Percentiles rank a stretch among this genome's conserved stretches.
These are phyloP conservation scores for Bombus polaris DNA, from an alignment of 1,140 invertebrate genomes.

Conservation along the genomic window DNA sequence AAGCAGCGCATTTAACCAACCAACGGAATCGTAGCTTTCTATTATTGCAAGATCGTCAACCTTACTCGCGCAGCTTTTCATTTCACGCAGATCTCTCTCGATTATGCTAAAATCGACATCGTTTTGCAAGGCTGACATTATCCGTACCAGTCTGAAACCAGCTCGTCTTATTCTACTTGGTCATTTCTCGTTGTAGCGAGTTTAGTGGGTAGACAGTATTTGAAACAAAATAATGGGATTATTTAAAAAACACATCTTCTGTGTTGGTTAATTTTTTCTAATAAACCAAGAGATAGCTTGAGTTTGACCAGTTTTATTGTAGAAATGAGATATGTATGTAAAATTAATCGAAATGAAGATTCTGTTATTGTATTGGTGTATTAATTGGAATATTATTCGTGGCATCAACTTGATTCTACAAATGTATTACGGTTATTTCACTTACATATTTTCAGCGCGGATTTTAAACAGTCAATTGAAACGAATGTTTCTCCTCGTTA, in stretches of 20 bases:
- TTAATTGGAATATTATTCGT: neutral
- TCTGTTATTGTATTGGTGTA: no score
- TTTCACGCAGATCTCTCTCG: constrained; percentile 18
- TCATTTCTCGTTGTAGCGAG: neutral
- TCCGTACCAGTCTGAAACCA: neutral
- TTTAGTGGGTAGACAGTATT: neutral
- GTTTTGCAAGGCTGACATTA: neutral
- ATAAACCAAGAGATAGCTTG: no score
- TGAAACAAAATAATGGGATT: neutral
- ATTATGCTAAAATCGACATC: constrained; percentile 15
- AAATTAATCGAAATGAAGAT: no score
- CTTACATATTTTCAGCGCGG: no score
- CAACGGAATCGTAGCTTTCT: constrained; percentile 37
- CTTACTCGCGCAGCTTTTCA: constrained; percentile 18
- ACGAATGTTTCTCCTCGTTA: neutral
- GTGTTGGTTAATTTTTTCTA: no score
- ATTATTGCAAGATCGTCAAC: constrained; percentile 55
- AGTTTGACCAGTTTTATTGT: no score
- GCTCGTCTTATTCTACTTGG: neutral
- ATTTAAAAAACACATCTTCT: no score
- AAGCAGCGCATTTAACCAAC: constrained; percentile 32
- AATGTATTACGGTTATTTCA: neutral
- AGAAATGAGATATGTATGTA: no score
- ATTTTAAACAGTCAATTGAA: neutral
- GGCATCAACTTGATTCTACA: neutral